A percentile compares a stretch with the other conserved stretches of the same genome.
phyloP scores from a whole-genome alignment of 2,113 vertebrate genomes.

The Prolemur simus region DNA sequence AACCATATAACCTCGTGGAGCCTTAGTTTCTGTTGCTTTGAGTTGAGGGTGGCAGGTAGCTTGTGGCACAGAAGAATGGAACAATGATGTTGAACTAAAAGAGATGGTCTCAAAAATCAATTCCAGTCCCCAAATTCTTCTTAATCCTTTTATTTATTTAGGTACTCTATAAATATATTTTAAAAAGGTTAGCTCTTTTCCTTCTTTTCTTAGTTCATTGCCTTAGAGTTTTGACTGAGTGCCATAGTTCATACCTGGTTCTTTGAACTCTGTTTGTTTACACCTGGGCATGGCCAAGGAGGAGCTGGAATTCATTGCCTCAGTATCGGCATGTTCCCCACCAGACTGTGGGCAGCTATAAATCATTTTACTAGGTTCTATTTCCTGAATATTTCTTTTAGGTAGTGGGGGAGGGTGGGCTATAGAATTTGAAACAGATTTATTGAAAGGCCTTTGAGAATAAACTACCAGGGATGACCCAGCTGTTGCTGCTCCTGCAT shows the following conservation, averaged over 20 bases:
- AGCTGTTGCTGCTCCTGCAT: constrained; percentile 74
- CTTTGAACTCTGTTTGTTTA: constrained; percentile 76
- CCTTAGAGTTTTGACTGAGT: background rate
- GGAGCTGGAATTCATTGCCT: constrained; percentile 77
- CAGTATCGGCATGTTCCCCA: constrained; percentile 74
- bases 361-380: constrained; percentile 86
- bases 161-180: background rate
- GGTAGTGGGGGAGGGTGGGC: constrained; percentile 68
- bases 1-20: background rate
- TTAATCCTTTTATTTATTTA: constrained; percentile 18
- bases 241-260: background rate
- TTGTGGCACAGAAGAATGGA: background rate
- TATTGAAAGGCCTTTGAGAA: constrained; percentile 78
- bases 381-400: constrained; percentile 81
- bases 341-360: constrained; percentile 80
- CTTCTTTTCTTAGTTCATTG: background rate
- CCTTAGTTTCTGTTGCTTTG: background rate
- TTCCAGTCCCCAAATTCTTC: background rate
- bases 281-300: constrained; percentile 80
- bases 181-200: background rate
- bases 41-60: background rate
- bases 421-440: constrained; percentile 85
- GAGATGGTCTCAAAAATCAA: background rate
- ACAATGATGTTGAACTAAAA: background rate
- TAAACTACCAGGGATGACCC: constrained; percentile 78